phyloP scores from a whole-genome alignment of 2,113 vertebrate species.

The Eleginops maclovinus region DNA sequence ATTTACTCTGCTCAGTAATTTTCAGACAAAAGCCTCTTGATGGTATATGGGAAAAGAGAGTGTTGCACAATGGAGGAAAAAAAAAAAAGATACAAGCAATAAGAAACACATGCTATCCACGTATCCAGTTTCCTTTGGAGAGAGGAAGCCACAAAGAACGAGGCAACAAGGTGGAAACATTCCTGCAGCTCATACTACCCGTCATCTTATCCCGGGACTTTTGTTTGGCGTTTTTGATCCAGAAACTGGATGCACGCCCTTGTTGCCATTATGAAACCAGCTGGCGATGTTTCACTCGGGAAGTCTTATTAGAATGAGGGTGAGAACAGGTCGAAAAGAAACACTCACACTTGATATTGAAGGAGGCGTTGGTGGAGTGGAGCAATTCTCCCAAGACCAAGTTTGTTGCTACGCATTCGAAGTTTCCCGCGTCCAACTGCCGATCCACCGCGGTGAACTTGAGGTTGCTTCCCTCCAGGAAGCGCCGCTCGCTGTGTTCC shows the following conservation, averaged over 20 bases:
- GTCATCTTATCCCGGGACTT: slow-evolving; percentile 68
- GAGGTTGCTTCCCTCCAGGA: slow-evolving; percentile 92
- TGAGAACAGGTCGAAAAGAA: slow-evolving; percentile 30
- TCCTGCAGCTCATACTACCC: slow-evolving; percentile 65
- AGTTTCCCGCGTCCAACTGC: slow-evolving; percentile 88
- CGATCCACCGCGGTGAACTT: slow-evolving; percentile 91
- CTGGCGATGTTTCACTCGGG: slow-evolving; percentile 40
- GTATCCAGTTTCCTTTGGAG: slow-evolving; percentile 73
- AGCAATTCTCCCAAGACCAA: slow-evolving; percentile 79
- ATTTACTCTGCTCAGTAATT: slow-evolving; percentile 59
- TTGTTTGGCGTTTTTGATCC: slow-evolving; percentile 68
- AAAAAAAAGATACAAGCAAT: slow-evolving; percentile 44
- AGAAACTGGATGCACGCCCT: slow-evolving; percentile 55
- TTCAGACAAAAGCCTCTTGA: slow-evolving; percentile 74
- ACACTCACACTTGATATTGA: slow-evolving; percentile 99
- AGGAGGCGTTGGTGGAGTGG: slow-evolving; percentile 88
- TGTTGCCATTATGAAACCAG: slow-evolving; percentile 63
- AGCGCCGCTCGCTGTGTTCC: slow-evolving; percentile 86
- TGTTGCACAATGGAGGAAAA: slow-evolving; percentile 61
- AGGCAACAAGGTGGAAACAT: slow-evolving; percentile 75
- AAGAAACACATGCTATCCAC: slow-evolving; percentile 69
- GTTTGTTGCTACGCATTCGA: slow-evolving; percentile 89
- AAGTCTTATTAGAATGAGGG: neutral
- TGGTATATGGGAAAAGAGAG: slow-evolving; percentile 56
- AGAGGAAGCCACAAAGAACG: slow-evolving; percentile 59